Base-by-base conservation (phyloP, 2,888 invertebrate species). In the Heliconius cydno region DNA sequence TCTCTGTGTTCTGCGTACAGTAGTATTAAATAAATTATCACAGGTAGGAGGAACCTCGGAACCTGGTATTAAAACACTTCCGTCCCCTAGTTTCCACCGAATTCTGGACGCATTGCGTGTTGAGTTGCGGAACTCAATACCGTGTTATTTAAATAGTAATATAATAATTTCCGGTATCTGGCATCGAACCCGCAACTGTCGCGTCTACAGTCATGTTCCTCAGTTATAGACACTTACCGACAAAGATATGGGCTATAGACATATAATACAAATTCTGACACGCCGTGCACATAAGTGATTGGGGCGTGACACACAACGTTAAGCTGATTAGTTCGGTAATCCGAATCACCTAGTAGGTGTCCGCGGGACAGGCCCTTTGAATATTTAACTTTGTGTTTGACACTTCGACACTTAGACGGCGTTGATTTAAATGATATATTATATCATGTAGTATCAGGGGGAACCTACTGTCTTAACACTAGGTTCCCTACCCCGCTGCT, bases 301-400 rank as follows among this genome's bases (percentile, higher is more conserved):
- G 75, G 70, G 60, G 80, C 70, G 78, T 80, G 78, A 76, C 71
- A 73, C 70, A 74, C 66, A 67, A 77, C 63, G 67, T 60, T 81
- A 81, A 82, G 79, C 82, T 77, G 81, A 81, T 82, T 81, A 81
- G 30, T 15, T 52, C 70, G 81, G 80, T 52, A 52, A 52, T 52
- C 52, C 52, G 19, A 19, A 22, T 22, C 52, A 52, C 52, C 52
- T 52, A 81, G 77, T 81, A 77, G 78, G 71, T 81, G 81, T 79
- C 81, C 77, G 82, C 79, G 68, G 77, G 82, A 76, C 80, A 79
- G 65, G 72, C 80, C 81, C 82, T 79, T 79, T 80, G 79, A 34
- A 70, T 71, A 76, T 57, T 76, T 76, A 73, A 78, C 79, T 79
- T 76, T 76, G 72, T 71, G 68, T 77, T 79, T 79, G 81, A 72